Conservation (phyloP, 2,797 vertebrate species). For the Karalla daura region DNA sequence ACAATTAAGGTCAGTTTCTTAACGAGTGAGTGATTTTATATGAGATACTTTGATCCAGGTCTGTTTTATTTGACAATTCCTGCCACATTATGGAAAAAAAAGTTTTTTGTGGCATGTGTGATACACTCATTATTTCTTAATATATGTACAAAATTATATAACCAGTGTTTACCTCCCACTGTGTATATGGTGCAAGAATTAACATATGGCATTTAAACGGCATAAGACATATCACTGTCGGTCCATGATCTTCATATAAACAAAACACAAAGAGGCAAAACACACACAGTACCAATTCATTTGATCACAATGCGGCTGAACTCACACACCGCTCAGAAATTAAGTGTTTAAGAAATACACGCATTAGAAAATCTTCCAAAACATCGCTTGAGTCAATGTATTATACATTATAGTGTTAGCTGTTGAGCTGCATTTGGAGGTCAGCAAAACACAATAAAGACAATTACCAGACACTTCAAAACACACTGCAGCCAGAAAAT, state of each 20-base stretch:
- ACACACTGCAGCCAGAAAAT: conserved; percentile 45
- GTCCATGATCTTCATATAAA: conserved; percentile 33
- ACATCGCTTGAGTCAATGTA: not conserved
- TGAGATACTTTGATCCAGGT: not conserved
- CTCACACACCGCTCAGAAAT: not conserved
- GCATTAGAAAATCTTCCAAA: conserved; percentile 2
- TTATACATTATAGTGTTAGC: conserved; percentile 5
- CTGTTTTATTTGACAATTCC: not conserved
- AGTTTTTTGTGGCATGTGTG: not conserved
- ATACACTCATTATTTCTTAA: too few relatives aligned
- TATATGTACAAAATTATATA: too few relatives aligned
- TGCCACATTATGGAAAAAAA: not conserved
- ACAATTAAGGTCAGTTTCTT: conserved; percentile 10
- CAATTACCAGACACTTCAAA: conserved; percentile 33
- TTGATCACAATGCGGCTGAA: conserved; percentile 9
- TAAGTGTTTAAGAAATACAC: not conserved
- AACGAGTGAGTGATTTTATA: not conserved
- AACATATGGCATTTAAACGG: conserved; percentile 9
- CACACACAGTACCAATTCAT: conserved; percentile 4
- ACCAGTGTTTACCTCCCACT: not conserved
- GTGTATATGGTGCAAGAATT: not conserved
- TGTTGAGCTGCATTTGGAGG: conserved; percentile 21
- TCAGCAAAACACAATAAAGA: conserved; percentile 33
- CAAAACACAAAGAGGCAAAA: conserved; percentile 22
- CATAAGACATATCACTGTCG: not conserved